phyloP scores from a whole-genome alignment of 53 echinoderm and acorn worm species.

The Stichopus horrens region DNA sequence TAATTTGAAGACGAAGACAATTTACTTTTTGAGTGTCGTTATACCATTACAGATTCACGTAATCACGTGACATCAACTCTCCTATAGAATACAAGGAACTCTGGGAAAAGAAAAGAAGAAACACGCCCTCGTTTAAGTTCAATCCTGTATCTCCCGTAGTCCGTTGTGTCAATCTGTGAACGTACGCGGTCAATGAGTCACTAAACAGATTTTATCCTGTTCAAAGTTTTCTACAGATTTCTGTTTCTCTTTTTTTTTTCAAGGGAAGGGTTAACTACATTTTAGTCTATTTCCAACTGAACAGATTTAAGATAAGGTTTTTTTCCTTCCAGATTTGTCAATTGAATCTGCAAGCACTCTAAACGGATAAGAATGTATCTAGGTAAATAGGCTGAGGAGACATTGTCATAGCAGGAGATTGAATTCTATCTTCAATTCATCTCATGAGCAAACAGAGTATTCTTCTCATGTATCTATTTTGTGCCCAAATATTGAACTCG shows the following conservation, averaged over 20 bases:
- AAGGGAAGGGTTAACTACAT: slow-evolving; percentile 37
- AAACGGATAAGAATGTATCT: slow-evolving; percentile 36
- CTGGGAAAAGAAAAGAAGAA: not conserved
- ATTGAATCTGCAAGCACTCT: slow-evolving; percentile 37
- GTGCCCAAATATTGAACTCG: slow-evolving; percentile 36
- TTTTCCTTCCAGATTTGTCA: not conserved
- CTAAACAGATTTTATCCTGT: not conserved
- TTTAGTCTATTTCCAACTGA: slow-evolving; percentile 3
- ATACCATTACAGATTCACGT: no score
- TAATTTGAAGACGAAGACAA: no score
- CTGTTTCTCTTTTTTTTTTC: not conserved
- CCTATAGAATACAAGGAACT: no score
- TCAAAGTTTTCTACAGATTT: not conserved
- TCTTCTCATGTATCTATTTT: slow-evolving; percentile 41
- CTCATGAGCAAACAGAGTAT: slow-evolving; percentile 32
- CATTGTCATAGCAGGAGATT: slow-evolving; percentile 25
- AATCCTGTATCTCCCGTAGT: not conserved
- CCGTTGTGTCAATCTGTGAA: not conserved
- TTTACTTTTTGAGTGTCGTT: no score
- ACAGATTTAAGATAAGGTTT: slow-evolving; percentile 11
- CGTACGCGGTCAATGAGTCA: slow-evolving; percentile 4
- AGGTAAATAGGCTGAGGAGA: slow-evolving; percentile 31
- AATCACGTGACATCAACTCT: no score
- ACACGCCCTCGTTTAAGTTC: not conserved
- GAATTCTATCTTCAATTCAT: slow-evolving; percentile 45